phyloP scores from a whole-genome alignment of 1,140 invertebrate genomes.

The Campodea augens region DNA sequence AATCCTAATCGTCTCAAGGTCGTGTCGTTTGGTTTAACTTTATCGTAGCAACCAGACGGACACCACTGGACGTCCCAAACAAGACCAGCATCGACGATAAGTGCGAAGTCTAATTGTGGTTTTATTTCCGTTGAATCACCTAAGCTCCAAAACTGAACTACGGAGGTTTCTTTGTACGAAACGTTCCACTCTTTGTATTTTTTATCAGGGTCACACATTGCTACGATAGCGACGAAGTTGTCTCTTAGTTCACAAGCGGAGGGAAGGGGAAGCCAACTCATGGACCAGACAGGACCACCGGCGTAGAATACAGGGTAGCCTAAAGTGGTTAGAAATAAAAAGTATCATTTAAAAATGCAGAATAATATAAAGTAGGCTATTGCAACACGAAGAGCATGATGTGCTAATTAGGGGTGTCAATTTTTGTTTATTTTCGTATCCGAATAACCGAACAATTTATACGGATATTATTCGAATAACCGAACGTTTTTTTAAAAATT shows the following conservation, averaged over 20 bases:
- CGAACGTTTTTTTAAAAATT: too few relatives aligned
- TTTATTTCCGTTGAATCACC: conserved; percentile 18
- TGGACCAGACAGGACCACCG: conserved; percentile 36
- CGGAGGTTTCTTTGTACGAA: not conserved
- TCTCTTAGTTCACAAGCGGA: too few relatives aligned
- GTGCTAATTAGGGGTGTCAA: too few relatives aligned
- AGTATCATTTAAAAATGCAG: too few relatives aligned
- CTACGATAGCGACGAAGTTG: too few relatives aligned
- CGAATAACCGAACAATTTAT: too few relatives aligned
- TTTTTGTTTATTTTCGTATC: too few relatives aligned
- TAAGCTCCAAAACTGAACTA: not conserved
- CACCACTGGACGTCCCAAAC: conserved; percentile 54
- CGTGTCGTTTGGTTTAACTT: conserved; percentile 5
- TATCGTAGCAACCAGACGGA: conserved; percentile 42
- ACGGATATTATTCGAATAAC: too few relatives aligned
- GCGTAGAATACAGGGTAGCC: conserved; percentile 31
- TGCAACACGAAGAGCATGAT: too few relatives aligned
- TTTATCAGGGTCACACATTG: too few relatives aligned
- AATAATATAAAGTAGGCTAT: too few relatives aligned
- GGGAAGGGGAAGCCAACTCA: conserved; percentile 36
- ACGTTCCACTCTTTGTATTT: not conserved
- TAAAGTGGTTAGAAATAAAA: too few relatives aligned
- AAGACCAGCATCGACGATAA: conserved; percentile 41
- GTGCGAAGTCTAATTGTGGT: conserved; percentile 30
- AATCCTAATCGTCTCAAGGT: conserved; percentile 35